Evolutionary conservation across 2,113 vertebrate genomes (phyloP).

Genomic region (Tenrec ecaudatus): DNA sequence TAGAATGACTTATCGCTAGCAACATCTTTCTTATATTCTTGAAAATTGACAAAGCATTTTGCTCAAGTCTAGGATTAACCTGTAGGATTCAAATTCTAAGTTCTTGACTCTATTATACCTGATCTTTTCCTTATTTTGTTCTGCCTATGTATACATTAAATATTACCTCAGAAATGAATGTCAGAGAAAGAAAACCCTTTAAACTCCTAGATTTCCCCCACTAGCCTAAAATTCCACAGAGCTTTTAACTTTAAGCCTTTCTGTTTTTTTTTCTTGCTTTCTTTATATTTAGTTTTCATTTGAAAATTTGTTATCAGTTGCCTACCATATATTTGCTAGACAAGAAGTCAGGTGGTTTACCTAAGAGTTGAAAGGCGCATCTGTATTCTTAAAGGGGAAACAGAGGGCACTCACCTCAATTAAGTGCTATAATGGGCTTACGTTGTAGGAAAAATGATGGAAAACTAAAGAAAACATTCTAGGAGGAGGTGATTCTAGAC

Average conservation of each 20-base stretch:
- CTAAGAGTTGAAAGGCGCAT: neutral
- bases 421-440: neutral
- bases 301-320: conserved; percentile 27
- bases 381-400: neutral
- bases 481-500: neutral
- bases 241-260: neutral
- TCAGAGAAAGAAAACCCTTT: conserved; percentile 28
- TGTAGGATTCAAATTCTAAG: conserved; percentile 51
- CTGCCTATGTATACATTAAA: neutral
- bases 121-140: conserved; percentile 36
- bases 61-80: neutral
- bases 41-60: conserved; percentile 12
- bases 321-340: neutral
- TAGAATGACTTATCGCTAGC: conserved; percentile 37
- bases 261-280: conserved; percentile 17
- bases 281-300: conserved; percentile 41
- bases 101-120: neutral
- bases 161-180: conserved; percentile 33
- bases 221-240: conserved; percentile 48
- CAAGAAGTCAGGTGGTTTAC: neutral
- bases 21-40: conserved; percentile 30
- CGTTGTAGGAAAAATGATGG: neutral
- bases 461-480: neutral
- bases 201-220: neutral
- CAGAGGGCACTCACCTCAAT: neutral